Percentiles rank a stretch among this genome's conserved stretches.
Conservation (phyloP, 2,888 invertebrate genomes). For the Lucinisca nassula region DNA sequence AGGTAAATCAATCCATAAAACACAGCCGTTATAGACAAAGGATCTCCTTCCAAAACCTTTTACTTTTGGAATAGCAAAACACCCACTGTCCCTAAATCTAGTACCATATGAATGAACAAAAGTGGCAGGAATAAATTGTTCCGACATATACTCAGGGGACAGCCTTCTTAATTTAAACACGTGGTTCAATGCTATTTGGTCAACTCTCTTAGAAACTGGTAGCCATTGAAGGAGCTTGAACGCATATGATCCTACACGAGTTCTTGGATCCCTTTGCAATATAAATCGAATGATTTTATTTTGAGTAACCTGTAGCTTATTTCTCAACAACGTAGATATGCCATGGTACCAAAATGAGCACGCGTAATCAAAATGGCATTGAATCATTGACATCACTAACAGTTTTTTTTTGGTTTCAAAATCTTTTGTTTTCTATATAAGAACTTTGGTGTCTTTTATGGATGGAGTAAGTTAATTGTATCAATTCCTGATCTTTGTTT, state of each 20-base stretch:
- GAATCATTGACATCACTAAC: neutral
- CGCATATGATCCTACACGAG: neutral
- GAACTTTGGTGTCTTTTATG: too few species aligned
- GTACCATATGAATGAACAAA: neutral
- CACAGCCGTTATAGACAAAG: neutral
- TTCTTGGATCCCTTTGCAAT: neutral
- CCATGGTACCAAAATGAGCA: neutral
- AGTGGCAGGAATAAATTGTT: neutral
- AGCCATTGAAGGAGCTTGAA: neutral
- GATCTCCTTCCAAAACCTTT: neutral
- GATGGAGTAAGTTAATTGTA: too few species aligned
- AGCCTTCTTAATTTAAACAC: neutral
- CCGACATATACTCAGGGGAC: neutral
- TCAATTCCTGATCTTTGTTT: too few species aligned
- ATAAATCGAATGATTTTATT: neutral
- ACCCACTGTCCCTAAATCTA: neutral
- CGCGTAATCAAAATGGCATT: neutral
- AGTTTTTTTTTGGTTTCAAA: too few species aligned
- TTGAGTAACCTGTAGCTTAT: neutral
- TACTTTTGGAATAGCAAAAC: neutral
- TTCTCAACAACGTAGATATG: neutral
- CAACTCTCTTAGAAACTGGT: neutral
- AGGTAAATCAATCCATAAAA: neutral
- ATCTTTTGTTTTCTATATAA: too few species aligned
- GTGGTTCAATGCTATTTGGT: neutral